Base-by-base conservation (phyloP, 2,888 invertebrate genomes). In the Girardia tigrina region DNA sequence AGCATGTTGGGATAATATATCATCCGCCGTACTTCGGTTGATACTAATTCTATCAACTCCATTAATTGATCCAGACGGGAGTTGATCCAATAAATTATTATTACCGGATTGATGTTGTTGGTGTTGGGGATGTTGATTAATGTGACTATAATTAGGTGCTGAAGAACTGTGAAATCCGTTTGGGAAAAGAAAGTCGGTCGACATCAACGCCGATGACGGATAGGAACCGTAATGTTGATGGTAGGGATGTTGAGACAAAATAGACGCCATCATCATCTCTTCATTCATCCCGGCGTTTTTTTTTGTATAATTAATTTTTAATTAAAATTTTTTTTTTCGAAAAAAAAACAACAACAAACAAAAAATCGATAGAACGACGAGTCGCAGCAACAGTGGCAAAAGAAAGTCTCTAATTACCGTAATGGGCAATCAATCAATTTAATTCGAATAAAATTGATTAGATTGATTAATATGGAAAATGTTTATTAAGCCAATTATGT, bases 181-280 rank as follows among this genome's bases (percentile, higher is more conserved):
- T 56, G 56, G 56, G 23, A 56, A 56, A 20, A 56, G n/a, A 56
- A 56, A 56, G 23, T 56, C 56, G 4, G 56, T 56, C 4, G 56
- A 56, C 56, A 56, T 56, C n/a, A 56, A 56, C 4, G 56, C 56
- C n/a, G 56, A 56, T 2, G 56, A 56, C n/a, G 56, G 56, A 56
- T 56, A 56, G 4, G 56, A 4, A 56, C 56, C 56, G 23, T 56
- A 56, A 56, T 56, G 56, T 56, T 56, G 56, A 56, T 56, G 56
- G n/a, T 56, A 56, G 23, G 56, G 56, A 56, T 56, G 56, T 23
- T 56, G 56, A 8, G 56, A 56, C n/a, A 56, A 56, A 56, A 56
- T 56, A 20, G 56, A 56, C n/a, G 56, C 56, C 56, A 56, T 56
- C 56, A 56, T 56, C 56, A 56, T 56, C n/a, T 56, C 56, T n/a